Conservation (phyloP, 2,888 invertebrate species). For the Calameuta idolon region DNA sequence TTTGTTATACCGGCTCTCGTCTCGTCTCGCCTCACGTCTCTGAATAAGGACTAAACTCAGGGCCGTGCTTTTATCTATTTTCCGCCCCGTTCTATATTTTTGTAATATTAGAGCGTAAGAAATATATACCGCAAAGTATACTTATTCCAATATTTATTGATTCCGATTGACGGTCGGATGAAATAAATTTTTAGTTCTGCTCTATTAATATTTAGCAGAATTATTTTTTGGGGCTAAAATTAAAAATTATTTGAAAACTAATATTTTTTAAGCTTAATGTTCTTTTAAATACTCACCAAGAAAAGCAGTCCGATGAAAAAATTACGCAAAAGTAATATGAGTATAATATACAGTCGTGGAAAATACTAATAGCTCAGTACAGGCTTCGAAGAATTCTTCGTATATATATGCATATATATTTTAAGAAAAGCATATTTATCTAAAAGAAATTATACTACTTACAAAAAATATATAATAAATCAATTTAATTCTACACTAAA, state of each 20-base stretch:
- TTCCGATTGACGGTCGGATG: neutral
- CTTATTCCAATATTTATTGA: neutral
- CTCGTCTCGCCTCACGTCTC: constrained; percentile 31
- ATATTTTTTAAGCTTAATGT: neutral
- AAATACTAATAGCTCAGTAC: no score
- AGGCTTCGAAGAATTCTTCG: neutral
- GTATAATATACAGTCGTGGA: no score
- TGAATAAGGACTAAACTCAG: constrained; percentile 43
- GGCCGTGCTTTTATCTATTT: constrained; percentile 31
- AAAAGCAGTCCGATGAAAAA: neutral
- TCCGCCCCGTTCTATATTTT: neutral
- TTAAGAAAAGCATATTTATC: neutral
- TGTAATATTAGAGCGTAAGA: neutral
- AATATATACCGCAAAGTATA: neutral
- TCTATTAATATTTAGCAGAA: neutral
- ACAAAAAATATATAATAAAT: neutral
- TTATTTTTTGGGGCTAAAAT: neutral
- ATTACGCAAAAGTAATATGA: neutral
- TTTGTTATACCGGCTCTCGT: constrained; percentile 51
- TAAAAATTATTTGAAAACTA: neutral
- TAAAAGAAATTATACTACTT: neutral
- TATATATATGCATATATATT: neutral
- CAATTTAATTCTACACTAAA: neutral
- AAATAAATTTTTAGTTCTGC: neutral
- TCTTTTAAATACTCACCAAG: neutral